Evolutionary conservation across 2,797 vertebrate species (phyloP).

Genomic region (Spatula clypeata): DNA sequence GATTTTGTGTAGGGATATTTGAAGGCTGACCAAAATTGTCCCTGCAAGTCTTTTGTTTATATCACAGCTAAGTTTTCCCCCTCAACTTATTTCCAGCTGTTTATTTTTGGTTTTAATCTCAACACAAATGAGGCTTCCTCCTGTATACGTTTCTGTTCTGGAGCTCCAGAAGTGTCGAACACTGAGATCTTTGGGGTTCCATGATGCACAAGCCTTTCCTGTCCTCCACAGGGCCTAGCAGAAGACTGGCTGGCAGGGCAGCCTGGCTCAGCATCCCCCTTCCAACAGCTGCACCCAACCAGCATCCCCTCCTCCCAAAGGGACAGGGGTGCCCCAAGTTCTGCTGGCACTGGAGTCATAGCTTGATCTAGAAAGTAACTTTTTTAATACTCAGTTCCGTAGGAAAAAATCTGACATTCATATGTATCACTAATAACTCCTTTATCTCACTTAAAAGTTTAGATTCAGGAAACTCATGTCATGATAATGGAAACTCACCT

Average conservation of each 20-base stretch:
- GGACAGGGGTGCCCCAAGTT: not conserved
- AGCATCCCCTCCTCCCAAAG: not conserved
- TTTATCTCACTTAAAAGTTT: not conserved
- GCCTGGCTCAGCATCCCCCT: not conserved
- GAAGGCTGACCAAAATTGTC: no score
- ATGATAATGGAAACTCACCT: not conserved
- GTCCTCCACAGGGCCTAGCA: not conserved
- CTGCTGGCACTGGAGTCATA: not conserved
- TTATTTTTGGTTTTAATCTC: no score
- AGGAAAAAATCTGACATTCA: not conserved
- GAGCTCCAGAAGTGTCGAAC: not conserved
- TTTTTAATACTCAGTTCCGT: not conserved
- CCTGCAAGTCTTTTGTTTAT: no score
- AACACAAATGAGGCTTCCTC: no score
- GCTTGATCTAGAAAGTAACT: not conserved
- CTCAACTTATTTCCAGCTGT: no score
- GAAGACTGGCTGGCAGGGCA: not conserved
- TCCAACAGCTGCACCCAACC: not conserved
- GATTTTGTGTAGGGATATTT: no score
- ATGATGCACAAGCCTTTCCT: not conserved
- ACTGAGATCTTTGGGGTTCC: not conserved
- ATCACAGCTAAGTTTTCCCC: no score
- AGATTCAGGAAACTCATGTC: not conserved
- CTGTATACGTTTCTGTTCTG: not conserved
- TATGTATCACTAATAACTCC: not conserved